phyloP scores from a whole-genome alignment of 2,797 vertebrate genomes.

The Chelonia mydas region DNA sequence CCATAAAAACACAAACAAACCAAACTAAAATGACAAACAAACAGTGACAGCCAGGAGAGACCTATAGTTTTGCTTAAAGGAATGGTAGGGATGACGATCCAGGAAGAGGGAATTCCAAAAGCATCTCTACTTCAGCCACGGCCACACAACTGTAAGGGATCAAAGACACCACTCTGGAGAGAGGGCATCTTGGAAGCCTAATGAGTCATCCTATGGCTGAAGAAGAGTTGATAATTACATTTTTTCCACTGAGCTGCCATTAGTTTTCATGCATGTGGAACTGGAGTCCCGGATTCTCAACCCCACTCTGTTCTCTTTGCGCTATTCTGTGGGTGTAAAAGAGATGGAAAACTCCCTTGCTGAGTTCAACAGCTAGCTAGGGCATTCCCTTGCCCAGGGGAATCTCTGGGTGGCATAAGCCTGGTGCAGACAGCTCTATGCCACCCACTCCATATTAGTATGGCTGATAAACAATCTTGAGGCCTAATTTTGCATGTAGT shows the following conservation, averaged over 20 bases:
- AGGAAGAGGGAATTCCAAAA: not conserved
- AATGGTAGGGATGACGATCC: not conserved
- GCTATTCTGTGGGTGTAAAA: not conserved
- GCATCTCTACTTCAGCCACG: not conserved
- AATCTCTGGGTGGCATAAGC: not conserved
- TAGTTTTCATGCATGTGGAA: not conserved
- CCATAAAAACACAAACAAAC: not conserved
- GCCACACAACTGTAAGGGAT: fast-evolving
- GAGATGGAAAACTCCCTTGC: not conserved
- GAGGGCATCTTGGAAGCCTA: not conserved
- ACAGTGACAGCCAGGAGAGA: not conserved
- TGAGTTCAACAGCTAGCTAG: not conserved
- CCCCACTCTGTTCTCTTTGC: not conserved
- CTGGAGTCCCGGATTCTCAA: not conserved
- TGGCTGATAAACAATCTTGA: not conserved
- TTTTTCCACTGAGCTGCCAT: not conserved
- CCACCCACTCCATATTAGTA: not conserved
- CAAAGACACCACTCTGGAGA: not conserved
- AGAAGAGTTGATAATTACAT: not conserved
- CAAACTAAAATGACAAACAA: not conserved
- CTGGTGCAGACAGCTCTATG: not conserved
- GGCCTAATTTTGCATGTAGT: not conserved
- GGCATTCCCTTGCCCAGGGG: not conserved
- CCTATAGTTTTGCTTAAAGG: not conserved
- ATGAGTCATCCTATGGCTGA: not conserved